Conservation (phyloP, 2,113 vertebrate species). For the Pterocles burchelli region DNA sequence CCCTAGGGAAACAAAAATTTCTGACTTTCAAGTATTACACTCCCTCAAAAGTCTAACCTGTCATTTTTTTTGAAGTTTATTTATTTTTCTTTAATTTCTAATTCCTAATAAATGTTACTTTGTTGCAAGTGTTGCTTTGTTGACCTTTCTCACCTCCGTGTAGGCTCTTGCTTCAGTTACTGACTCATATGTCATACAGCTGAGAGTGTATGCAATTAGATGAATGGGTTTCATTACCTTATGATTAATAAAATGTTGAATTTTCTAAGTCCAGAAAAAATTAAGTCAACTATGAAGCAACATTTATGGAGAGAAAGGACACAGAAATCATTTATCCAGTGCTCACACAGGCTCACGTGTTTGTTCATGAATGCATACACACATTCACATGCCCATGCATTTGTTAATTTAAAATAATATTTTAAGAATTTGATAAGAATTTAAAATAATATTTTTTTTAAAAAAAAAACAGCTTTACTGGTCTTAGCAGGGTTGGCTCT, state of each 20-base stretch:
- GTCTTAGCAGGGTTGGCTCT: neutral
- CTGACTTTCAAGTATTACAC: neutral
- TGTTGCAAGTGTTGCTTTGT: neutral
- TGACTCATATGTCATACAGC: neutral
- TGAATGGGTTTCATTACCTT: constrained; percentile 3
- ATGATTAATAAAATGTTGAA: constrained; percentile 29
- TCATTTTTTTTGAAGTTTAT: neutral
- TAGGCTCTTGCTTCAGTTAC: neutral
- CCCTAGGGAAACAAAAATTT: neutral
- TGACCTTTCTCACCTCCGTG: neutral
- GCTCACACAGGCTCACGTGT: fast-evolving
- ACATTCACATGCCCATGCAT: fast-evolving
- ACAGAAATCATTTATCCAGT: constrained; percentile 8
- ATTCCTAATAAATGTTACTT: neutral
- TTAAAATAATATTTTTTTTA: neutral
- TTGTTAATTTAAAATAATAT: neutral
- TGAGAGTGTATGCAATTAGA: neutral
- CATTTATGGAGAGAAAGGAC: neutral
- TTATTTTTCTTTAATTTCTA: constrained; percentile 1
- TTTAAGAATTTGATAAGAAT: no score
- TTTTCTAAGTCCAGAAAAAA: neutral
- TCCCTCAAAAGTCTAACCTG: neutral
- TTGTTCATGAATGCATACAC: fast-evolving
- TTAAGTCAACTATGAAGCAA: neutral
- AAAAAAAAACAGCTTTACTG: neutral